phyloP scores from a whole-genome alignment of 2,113 vertebrate genomes.

The Epinephelus moara region DNA sequence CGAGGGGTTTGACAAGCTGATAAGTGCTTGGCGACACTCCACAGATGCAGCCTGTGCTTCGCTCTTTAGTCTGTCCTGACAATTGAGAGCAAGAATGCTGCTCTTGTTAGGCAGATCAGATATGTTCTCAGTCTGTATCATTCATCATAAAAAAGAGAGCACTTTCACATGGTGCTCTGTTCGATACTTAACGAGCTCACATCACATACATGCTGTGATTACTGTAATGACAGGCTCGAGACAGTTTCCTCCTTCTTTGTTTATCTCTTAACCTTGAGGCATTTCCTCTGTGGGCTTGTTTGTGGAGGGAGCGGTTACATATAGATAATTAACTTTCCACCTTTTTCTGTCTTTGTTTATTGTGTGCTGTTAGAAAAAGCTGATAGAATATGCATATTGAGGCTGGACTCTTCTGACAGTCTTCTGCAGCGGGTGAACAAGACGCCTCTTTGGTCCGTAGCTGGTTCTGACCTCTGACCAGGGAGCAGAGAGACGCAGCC shows the following conservation, averaged over 20 bases:
- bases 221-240: neutral
- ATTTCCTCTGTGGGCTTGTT: conserved; percentile 10
- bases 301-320: neutral
- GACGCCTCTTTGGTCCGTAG: neutral
- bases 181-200: neutral
- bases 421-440: neutral
- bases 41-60: neutral
- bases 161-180: neutral
- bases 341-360: neutral
- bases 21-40: conserved; percentile 20
- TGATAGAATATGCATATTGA: neutral
- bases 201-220: neutral
- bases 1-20: conserved; percentile 21
- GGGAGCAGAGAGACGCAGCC: conserved; percentile 2
- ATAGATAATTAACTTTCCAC: conserved; percentile 1
- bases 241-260: neutral
- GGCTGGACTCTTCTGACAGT: neutral
- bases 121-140: conserved; percentile 4
- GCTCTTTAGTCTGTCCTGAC: conserved; percentile 5
- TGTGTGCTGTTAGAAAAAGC: neutral
- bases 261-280: neutral
- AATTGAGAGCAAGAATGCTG: conserved; percentile 3
- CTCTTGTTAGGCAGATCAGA: neutral
- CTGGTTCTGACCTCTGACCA: conserved; percentile 25
- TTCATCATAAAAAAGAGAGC: neutral